Evolutionary conservation across 2,113 vertebrate species (phyloP), one percentile per base, ranked within the genome.

Genomic region (Stegastes partitus): DNA sequence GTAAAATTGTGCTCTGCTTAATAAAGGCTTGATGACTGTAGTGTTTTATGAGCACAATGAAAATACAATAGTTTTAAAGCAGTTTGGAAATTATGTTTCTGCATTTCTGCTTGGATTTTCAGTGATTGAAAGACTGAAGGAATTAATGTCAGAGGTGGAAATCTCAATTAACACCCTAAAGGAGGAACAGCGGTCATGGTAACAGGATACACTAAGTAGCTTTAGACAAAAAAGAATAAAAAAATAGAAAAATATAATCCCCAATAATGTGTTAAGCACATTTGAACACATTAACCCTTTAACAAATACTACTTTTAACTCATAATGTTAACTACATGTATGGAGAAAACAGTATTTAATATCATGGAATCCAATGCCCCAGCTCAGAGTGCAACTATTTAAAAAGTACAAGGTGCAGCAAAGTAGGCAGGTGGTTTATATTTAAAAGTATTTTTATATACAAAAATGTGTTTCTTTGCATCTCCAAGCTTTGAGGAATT

Each of bases 131-230:
- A 96, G 93, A 85, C 94, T 99, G 26, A 94, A 95, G 90, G 95
- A 96, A 92, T 94, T 96, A 84, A 97, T 97, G 96, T 95, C 95
- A 77, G 96, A 97, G 88, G 92, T 94, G 89, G 98, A 98, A 94
- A 95, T 89, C 75, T 93, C 95, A 57, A 95, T 98, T 69, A 96
- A 74, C 76, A 74, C 82, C 74, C 94, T 98, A 75, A 99, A 98
- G 92, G 94, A 97, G 91, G 93, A 97, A 9, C 95, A 97, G 73
- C 93, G 93, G 11, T 90, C 91, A 79, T 93, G 94, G 97, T 99
- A 96, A 86, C 88, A 47, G 7, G 9, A 51, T 19, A 28, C 25
- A 67, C 14, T 15, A 10, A 64, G 47, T 42, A 50, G 39, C 18
- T 14, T 37, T 12, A 50, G 18, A 64, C 44, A 34, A 22, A 1